A percentile compares a stretch with the other conserved stretches of the same genome.
Conservation (phyloP, 2,797 vertebrate genomes). For the Neopelma chrysocephalum region DNA sequence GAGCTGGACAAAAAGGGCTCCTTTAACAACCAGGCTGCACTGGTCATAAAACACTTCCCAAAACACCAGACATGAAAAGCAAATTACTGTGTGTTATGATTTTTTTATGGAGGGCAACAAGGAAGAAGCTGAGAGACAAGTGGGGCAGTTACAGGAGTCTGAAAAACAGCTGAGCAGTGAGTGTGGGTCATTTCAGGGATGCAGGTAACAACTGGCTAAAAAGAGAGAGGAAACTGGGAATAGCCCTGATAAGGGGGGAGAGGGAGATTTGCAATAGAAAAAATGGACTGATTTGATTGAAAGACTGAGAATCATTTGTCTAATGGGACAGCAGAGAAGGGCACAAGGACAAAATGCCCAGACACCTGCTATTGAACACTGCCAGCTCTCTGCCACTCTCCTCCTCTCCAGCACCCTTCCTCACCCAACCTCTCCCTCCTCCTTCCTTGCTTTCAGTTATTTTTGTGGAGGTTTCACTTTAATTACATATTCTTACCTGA, state of each 20-base stretch:
- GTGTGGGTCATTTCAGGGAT: background rate
- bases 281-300: background rate
- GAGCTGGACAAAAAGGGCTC: background rate
- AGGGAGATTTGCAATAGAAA: background rate
- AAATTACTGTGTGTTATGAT: background rate
- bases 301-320: background rate
- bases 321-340: background rate
- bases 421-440: background rate
- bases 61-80: background rate
- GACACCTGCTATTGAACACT: background rate
- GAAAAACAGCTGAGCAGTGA: background rate
- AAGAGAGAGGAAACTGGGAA: background rate
- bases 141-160: background rate
- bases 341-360: background rate
- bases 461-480: background rate
- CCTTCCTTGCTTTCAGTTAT: background rate
- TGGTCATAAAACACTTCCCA: background rate
- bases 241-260: background rate
- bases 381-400: background rate
- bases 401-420: background rate
- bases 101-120: background rate
- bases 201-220: background rate
- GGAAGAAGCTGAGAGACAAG: background rate
- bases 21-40: background rate
- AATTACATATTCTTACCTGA: slow-evolving; percentile 78